A percentile compares a stretch with the other conserved stretches of the same genome.
phyloP scores from a whole-genome alignment of 2,113 vertebrate genomes.

The Melanocharis versteri region DNA sequence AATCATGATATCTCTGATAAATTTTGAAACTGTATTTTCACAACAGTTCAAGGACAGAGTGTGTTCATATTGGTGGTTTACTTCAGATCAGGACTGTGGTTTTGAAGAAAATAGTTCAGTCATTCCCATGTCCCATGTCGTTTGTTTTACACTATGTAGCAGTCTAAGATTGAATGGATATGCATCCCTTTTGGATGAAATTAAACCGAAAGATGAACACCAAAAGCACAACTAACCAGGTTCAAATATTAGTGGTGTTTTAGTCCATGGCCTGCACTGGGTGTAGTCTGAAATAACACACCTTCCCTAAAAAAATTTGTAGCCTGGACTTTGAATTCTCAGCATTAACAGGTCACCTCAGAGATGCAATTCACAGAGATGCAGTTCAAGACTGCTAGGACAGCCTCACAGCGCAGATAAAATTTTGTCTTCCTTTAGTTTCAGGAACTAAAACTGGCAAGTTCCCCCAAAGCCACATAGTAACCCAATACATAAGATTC shows the following conservation, averaged over 20 bases:
- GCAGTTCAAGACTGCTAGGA: not conserved
- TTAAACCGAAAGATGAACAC: not conserved
- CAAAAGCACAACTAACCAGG: not conserved
- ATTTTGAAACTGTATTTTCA: not conserved
- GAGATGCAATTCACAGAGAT: not conserved
- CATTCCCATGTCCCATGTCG: not conserved
- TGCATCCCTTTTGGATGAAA: not conserved
- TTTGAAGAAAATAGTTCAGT: not conserved
- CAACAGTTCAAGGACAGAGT: not conserved
- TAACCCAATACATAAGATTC: not conserved
- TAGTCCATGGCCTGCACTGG: not conserved
- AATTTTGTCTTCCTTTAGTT: not conserved
- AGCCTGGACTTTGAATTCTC: not conserved
- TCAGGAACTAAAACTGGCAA: not conserved
- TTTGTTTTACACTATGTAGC: not conserved
- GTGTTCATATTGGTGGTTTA: not conserved
- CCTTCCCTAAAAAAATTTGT: not conserved
- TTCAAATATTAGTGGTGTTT: not conserved
- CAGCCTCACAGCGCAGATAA: not conserved
- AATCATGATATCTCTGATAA: not conserved
- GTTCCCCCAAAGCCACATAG: not conserved
- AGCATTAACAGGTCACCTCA: not conserved
- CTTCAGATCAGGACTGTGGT: not conserved
- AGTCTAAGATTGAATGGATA: not conserved
- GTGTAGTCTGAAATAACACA: not conserved